Evolutionary conservation across 1,140 invertebrate species (phyloP).

Genomic region (Dermatophagoides farinae): DNA sequence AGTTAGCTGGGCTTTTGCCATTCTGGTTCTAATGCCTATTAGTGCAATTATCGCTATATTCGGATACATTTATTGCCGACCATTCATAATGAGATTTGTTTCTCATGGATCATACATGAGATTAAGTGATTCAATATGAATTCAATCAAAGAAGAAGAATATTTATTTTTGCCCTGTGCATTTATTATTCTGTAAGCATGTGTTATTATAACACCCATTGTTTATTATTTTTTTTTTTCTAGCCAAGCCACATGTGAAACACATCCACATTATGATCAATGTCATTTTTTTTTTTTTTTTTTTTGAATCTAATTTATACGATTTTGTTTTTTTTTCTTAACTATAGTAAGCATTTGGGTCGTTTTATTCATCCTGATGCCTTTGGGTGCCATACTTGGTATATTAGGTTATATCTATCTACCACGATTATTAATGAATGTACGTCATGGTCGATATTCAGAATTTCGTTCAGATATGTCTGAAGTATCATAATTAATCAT

Average conservation of each 20-base stretch:
- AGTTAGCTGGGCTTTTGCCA: too few relatives aligned
- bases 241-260: too few relatives aligned
- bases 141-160: too few relatives aligned
- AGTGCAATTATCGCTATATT: background rate
- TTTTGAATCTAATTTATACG: background rate
- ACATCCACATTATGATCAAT: too few relatives aligned
- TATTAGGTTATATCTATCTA: constrained; percentile 2
- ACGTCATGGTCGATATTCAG: constrained; percentile 2
- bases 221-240: too few relatives aligned
- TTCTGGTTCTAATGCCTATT: background rate
- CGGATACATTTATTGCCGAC: background rate
- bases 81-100: background rate
- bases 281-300: too few relatives aligned
- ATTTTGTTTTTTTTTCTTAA: background rate
- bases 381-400: background rate
- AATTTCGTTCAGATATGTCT: background rate
- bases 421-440: background rate
- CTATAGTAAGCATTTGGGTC: background rate
- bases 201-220: too few relatives aligned
- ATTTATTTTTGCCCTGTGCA: too few relatives aligned
- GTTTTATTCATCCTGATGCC: constrained; percentile 3
- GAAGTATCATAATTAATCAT: background rate
- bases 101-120: too few relatives aligned
- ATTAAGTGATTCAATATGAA: too few relatives aligned
- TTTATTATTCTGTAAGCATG: too few relatives aligned